Evolutionary conservation across 2,797 vertebrate genomes (phyloP).

Genomic region (Paguma larvata): DNA sequence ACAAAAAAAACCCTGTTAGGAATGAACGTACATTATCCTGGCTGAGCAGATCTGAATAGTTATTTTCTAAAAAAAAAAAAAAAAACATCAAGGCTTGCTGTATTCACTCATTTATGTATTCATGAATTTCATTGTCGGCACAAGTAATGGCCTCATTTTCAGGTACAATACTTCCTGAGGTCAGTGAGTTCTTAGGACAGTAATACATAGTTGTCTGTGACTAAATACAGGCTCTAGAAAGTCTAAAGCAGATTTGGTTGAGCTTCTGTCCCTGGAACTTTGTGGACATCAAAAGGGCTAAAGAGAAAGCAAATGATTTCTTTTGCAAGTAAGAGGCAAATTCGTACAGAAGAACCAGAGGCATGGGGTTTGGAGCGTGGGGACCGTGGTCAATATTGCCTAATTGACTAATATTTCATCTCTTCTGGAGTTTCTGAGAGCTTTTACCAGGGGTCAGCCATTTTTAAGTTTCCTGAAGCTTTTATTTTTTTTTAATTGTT

Average conservation of each 20-base stretch:
- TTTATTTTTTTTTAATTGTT: no score
- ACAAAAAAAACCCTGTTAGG: background rate
- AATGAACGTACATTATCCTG: background rate
- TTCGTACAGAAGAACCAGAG: background rate
- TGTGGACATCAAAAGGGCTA: background rate
- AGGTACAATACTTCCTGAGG: background rate
- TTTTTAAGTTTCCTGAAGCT: constrained; percentile 1
- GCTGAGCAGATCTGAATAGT: background rate
- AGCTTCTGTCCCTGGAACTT: background rate
- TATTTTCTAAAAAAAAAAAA: background rate
- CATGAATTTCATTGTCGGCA: background rate
- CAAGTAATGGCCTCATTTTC: background rate
- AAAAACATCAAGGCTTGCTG: background rate
- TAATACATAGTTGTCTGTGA: background rate
- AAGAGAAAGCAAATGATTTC: background rate
- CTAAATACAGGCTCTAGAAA: background rate
- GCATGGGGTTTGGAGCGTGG: background rate
- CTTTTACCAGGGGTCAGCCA: background rate
- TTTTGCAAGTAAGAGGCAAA: background rate
- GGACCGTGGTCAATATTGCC: background rate
- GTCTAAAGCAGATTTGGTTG: background rate
- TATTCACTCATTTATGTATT: background rate
- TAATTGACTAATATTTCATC: background rate
- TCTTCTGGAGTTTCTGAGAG: background rate
- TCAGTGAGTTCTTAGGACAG: background rate